phyloP scores from a whole-genome alignment of 2,797 vertebrate genomes.

The Oryzias dopingdopingensis region DNA sequence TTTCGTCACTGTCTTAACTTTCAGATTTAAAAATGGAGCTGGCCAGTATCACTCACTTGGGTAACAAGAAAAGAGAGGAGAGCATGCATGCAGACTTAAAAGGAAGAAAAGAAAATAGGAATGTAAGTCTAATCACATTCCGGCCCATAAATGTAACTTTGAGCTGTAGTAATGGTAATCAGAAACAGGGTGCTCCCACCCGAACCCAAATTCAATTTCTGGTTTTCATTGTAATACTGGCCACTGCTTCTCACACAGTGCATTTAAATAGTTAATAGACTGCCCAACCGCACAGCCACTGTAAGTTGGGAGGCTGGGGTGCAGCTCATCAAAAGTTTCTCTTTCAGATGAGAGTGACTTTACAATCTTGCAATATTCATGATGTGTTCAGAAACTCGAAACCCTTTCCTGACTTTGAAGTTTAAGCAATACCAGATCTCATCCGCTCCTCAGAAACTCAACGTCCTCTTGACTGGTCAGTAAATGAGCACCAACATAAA shows the following conservation, averaged over 20 bases:
- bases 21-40: slow-evolving; percentile 45
- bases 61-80: slow-evolving; percentile 22
- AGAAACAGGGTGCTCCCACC: slow-evolving; percentile 65
- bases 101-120: slow-evolving; percentile 53
- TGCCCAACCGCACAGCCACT: slow-evolving; percentile 67
- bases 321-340: slow-evolving; percentile 71
- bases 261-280: slow-evolving; percentile 81
- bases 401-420: slow-evolving; percentile 70
- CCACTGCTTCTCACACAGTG: slow-evolving; percentile 68
- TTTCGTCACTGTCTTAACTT: slow-evolving; percentile 62
- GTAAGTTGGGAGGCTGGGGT: slow-evolving; percentile 45
- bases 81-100: slow-evolving; percentile 13
- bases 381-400: slow-evolving; percentile 76
- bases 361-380: slow-evolving; percentile 76
- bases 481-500: slow-evolving; percentile 58
- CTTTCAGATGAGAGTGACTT: slow-evolving; percentile 72
- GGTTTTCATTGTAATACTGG: slow-evolving; percentile 79
- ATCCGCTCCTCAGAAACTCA: slow-evolving; percentile 43
- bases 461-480: slow-evolving; percentile 44
- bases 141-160: slow-evolving; percentile 54
- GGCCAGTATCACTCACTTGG: slow-evolving; percentile 23
- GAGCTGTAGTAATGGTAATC: slow-evolving; percentile 65
- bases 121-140: slow-evolving; percentile 63
- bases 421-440: slow-evolving; percentile 58
- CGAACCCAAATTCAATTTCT: slow-evolving; percentile 62